Evolutionary conservation across 2,797 vertebrate genomes (phyloP), one percentile per base, ranked within the genome.

Genomic region (Enteromius anoplus): DNA sequence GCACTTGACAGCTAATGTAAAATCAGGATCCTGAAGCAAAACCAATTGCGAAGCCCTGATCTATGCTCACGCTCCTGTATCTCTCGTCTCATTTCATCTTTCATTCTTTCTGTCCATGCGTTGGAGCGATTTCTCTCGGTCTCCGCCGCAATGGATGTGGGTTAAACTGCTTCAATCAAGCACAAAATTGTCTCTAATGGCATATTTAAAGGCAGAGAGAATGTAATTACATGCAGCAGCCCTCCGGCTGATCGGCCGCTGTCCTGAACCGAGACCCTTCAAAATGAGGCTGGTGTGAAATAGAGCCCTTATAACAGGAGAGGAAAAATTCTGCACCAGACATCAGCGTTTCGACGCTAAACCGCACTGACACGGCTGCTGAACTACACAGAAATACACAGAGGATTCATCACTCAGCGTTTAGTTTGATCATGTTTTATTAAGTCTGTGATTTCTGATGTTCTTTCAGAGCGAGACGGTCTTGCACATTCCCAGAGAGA

Each of bases 131-230:
- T 32, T 51, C 69, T 65, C 42, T 49, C 71, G 5, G 23, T 69
- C 78, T 70, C 65, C 3, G 49, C n/a, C 32, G 21, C 58, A 73
- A 40, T 75, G 70, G 55, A 82, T 65, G 70, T 2, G 80, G 80
- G 66, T 76, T 69, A 75, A 85, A 85, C 45, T 40, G 78, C 71
- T 60, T 45, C 84, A 81, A 85, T 84, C 70, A 66, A 73, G 87
- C 78, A 82, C 58, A 79, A 86, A 85, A 88, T 42, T 62, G 79
- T 29, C 21, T 85, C 62, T 84, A 88, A 86, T 55, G 15, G 85
- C 78, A 86, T 60, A 69, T 62, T 29, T 37, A 53, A 9, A 71
- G 64, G 45, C 70, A 42, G 75, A 58, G 75, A 34, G 84, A 51
- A 37, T 77, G 86, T 87, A 80, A 85, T 88, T 84, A 75, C 49